A percentile compares a stretch with the other conserved stretches of the same genome.
phyloP scores from a whole-genome alignment of 2,888 invertebrate genomes.

The Cataglyphis livida region DNA sequence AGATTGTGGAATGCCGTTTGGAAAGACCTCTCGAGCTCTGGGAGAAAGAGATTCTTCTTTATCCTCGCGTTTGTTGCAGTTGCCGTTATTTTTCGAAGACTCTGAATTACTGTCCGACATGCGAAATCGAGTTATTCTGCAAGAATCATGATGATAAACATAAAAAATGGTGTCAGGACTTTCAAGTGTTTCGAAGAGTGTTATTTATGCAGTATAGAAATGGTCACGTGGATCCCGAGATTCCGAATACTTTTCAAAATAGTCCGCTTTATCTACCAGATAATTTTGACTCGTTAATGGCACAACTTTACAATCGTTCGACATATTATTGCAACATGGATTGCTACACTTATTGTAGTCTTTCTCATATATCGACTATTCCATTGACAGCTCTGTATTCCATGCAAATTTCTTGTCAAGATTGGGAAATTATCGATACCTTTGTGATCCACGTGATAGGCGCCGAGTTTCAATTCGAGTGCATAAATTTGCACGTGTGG shows the following conservation, averaged over 20 bases:
- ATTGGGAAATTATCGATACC: slow-evolving; percentile 69
- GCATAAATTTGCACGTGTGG: slow-evolving; percentile 90
- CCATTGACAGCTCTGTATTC: slow-evolving; percentile 89
- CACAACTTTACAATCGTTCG: slow-evolving; percentile 86
- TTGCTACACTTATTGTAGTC: slow-evolving; percentile 88
- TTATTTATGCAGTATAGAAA: slow-evolving; percentile 88
- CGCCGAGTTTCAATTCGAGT: slow-evolving; percentile 91
- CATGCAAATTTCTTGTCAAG: slow-evolving; percentile 85
- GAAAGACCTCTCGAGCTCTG: slow-evolving; percentile 88
- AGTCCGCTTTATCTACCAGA: slow-evolving; percentile 79
- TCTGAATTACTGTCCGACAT: slow-evolving; percentile 87
- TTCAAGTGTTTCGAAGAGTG: slow-evolving; percentile 88
- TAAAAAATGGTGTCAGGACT: slow-evolving; percentile 88
- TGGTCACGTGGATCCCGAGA: slow-evolving; percentile 86
- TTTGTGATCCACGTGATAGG: slow-evolving; percentile 87
- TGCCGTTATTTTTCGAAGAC: slow-evolving; percentile 87
- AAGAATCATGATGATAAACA: slow-evolving; percentile 87
- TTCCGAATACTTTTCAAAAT: slow-evolving; percentile 87
- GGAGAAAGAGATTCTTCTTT: slow-evolving; percentile 90
- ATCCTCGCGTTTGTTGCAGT: slow-evolving; percentile 88
- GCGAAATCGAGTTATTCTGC: slow-evolving; percentile 88
- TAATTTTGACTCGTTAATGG: slow-evolving; percentile 86
- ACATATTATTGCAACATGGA: slow-evolving; percentile 85
- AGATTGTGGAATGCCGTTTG: slow-evolving; percentile 88
- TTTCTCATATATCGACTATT: slow-evolving; percentile 89